A percentile compares a stretch with the other conserved stretches of the same genome.
Evolutionary conservation across 2,113 vertebrate genomes (phyloP).

Genomic region (Saguinus imperator): DNA sequence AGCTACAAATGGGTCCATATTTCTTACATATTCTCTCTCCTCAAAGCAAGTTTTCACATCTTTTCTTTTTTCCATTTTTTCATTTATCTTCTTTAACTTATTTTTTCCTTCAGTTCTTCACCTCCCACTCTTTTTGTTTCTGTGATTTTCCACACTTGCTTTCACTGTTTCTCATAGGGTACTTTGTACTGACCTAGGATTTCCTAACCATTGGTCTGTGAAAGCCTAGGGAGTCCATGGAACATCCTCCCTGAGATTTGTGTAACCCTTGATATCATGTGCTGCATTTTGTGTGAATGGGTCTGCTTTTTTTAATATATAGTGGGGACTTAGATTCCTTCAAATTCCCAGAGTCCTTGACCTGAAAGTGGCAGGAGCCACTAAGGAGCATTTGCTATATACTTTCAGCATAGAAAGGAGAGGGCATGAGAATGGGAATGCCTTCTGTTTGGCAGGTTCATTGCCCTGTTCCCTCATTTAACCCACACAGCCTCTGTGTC

Average conservation of each 20-base stretch:
- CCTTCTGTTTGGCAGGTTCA: not conserved
- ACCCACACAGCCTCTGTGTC: not conserved
- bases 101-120: not conserved
- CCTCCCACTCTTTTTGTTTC: not conserved
- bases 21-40: not conserved
- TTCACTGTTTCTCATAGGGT: not conserved
- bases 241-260: not conserved
- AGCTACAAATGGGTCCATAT: not conserved
- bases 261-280: not conserved
- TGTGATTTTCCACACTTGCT: not conserved
- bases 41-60: not conserved
- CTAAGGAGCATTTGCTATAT: not conserved
- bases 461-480: not conserved
- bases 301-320: not conserved
- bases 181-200: not conserved
- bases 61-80: not conserved
- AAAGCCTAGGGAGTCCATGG: not conserved
- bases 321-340: not conserved
- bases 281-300: not conserved
- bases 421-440: fast-evolving
- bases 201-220: not conserved
- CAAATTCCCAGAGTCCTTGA: not conserved
- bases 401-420: not conserved
- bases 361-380: not conserved
- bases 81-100: not conserved